These are phyloP conservation scores for Andrena bicolor DNA, from an alignment of 2,888 invertebrate species.

Conservation along the genomic window DNA sequence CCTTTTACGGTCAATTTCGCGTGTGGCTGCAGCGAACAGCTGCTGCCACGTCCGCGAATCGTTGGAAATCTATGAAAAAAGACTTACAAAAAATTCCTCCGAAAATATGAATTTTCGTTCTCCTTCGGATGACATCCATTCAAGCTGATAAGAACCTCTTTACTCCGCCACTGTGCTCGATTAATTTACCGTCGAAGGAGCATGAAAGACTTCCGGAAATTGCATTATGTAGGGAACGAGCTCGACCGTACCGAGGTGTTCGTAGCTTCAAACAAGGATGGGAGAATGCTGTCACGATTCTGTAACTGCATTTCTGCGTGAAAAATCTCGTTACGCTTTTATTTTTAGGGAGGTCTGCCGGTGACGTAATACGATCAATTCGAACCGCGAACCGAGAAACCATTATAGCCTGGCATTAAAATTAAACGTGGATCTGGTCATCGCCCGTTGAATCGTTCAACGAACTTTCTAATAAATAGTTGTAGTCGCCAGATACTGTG, in stretches of 20 bases:
- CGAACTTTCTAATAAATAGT: slow-evolving; percentile 49
- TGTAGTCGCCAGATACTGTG: not conserved
- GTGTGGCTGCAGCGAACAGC: not conserved
- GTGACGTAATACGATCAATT: not conserved
- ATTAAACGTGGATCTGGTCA: slow-evolving; percentile 22
- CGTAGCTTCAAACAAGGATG: not conserved
- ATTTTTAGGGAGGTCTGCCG: slow-evolving; percentile 15
- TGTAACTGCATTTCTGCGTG: slow-evolving; percentile 5
- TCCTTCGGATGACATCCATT: not conserved
- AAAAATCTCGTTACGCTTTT: not conserved
- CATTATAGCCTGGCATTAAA: not conserved
- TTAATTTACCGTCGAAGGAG: slow-evolving; percentile 16
- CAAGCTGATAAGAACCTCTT: not conserved
- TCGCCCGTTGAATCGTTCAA: slow-evolving; percentile 5
- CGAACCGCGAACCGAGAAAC: not conserved
- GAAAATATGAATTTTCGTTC: not conserved
- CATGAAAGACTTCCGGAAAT: slow-evolving; percentile 6
- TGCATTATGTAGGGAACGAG: slow-evolving; percentile 1
- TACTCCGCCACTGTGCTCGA: not conserved
- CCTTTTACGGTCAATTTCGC: slow-evolving; percentile 33
- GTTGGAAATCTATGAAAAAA: not conserved
- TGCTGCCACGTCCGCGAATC: not conserved
- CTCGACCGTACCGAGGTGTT: not conserved
- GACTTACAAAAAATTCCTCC: not conserved
- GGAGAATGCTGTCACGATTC: not conserved